Evolutionary conservation across 2,888 invertebrate species (phyloP), one percentile per base, ranked within the genome.

Genomic region (Steinernema carpocapsae): DNA sequence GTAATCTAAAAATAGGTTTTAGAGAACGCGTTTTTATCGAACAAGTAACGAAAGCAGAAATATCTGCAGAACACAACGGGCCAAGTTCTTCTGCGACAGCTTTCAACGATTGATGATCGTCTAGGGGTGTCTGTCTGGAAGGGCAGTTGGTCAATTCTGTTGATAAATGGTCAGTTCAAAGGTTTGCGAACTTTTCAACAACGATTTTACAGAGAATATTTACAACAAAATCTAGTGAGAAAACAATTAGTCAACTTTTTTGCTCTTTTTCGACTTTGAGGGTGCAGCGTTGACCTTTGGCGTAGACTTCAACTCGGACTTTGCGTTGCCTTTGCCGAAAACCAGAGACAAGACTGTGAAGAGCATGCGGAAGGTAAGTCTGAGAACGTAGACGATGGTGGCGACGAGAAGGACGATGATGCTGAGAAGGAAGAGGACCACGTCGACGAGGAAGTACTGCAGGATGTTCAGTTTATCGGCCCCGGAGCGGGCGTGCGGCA

Each of bases 371-470:
- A 79, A n/a, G 24, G 70, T 32, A 12, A 81, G 70, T 72, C 78
- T 78, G 71, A 82, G n/a, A 3, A 64, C 29, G 72, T 80, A 80
- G 72, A 70, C 75, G 12, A 76, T 26, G 14, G 75, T 42, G 43
- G 59, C 70, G 22, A 79, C 24, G 32, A 70, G 19, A 12, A 84
- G 46, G 22, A 80, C 32, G 14, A 77, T 19, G 22, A 77, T 74
- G 42, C 80, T 80, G 77, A 84, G 72, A 37, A 86, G 76, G 78
- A 87, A 87, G 29, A 79, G 76, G 70, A 87, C 80, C 19, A 87
- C 86, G 70, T 87, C 87, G 70, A 87, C 77, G 22, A 87, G 80
- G 84, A 87, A 87, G 76, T 87, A 87, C 74, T 87, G 87, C n/a
- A 87, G 74, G 43, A 87, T 79, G 74, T 88, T 87, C 22, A 87